Base-by-base conservation (phyloP, 1,140 invertebrate genomes). In the Drosophila ercepeae region DNA sequence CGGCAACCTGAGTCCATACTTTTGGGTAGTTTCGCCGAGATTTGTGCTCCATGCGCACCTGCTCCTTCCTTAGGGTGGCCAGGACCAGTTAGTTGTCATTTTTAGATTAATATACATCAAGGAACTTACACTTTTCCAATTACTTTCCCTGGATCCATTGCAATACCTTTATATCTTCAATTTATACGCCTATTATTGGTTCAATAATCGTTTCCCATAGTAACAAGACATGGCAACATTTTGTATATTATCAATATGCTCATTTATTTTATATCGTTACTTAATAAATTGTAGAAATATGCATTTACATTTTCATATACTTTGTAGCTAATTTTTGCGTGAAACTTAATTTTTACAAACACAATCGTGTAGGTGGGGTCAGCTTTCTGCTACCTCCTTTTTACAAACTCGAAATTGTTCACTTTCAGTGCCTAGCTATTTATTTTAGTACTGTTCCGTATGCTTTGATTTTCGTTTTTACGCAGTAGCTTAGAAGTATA, bases 221-320 rank as follows among this genome's bases (percentile, higher is more conserved):
- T 29, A 49, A 49, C 46, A 2, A 4, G 14, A 8, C 2, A 9
- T 9, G 5, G 23, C 2, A 16, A 48, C 14, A 11, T 2, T 16
- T 54, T 69, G 45, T 75, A 51, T 75, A 53, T 49, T 45, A 55
- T 42, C 18, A 64, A 55, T 71, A 71, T 25, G 52, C 50, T 67
- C 54, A 29, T 59, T 82, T 76, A 75, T 70, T 72, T 76, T 58
- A 53, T 64, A 71, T 39, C 45, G 32, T 78, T 78, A 71, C 59
- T 54, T 75, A 83, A 83, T 83, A 71, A 78, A 59, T 70, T 67
- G 74, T 83, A 83, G 64, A 83, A 78, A 83, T 68, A 82, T 77
- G 73, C 60, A 73, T 72, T 49, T 76, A 68, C 59, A 73, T 63
- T 65, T 65, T 75, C 13, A 69, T 74, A 78, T 82, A 81, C 70